These are phyloP conservation scores for Elachura formosa DNA, from an alignment of 2,113 vertebrate genomes.

Conservation along the genomic window DNA sequence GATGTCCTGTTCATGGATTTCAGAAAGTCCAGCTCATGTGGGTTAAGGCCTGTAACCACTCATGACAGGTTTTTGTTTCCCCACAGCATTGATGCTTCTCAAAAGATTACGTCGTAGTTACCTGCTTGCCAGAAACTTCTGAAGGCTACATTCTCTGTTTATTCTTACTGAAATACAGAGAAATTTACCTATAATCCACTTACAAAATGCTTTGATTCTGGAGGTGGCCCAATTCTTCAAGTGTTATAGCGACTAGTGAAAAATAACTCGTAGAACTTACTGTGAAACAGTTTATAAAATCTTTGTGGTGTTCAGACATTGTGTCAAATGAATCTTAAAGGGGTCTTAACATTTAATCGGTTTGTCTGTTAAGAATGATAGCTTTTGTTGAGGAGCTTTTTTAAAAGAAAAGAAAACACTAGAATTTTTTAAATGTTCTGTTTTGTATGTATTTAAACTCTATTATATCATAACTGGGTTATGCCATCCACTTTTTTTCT, in stretches of 20 bases:
- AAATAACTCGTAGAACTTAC: background rate
- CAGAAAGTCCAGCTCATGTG: background rate
- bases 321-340: background rate
- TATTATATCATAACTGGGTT: background rate
- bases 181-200: background rate
- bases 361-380: background rate
- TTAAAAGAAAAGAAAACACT: background rate
- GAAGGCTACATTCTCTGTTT: background rate
- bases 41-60: background rate
- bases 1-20: background rate
- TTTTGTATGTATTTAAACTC: background rate
- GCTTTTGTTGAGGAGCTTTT: background rate
- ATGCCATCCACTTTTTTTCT: background rate
- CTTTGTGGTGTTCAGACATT: background rate
- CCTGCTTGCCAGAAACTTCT: background rate
- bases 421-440: background rate
- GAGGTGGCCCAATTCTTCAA: background rate
- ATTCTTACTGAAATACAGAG: background rate
- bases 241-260: background rate
- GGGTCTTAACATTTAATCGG: background rate
- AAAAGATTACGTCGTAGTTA: background rate
- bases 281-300: background rate
- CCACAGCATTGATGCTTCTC: background rate
- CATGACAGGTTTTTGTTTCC: background rate
- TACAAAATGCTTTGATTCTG: background rate